phyloP scores from a whole-genome alignment of 2,797 vertebrate species.

The Coranthus polyacanthus region DNA sequence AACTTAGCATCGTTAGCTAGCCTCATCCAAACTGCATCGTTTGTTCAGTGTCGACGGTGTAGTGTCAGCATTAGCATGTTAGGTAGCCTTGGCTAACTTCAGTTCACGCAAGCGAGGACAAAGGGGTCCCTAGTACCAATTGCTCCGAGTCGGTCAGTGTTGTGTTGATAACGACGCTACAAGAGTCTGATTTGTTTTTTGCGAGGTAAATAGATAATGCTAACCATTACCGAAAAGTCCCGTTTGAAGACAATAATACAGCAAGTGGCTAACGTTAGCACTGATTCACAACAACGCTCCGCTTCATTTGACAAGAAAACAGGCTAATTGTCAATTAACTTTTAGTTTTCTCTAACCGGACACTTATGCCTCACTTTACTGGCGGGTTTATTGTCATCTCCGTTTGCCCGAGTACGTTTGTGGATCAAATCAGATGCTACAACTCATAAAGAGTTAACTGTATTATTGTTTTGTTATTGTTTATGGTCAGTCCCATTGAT shows the following conservation, averaged over 20 bases:
- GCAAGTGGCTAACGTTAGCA: conserved; percentile 52
- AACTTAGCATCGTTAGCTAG: conserved; percentile 65
- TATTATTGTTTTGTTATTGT: conserved; percentile 66
- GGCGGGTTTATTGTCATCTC: background rate
- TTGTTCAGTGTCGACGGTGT: conserved; percentile 38
- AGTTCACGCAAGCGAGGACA: conserved; percentile 77
- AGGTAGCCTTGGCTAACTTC: conserved; percentile 48
- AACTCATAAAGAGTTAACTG: conserved; percentile 8
- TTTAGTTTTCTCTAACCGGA: no score
- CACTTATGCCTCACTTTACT: no score
- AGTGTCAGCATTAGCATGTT: conserved; percentile 58
- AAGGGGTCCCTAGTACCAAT: conserved; percentile 67
- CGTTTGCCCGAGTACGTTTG: background rate
- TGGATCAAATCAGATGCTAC: background rate
- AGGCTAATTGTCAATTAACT: background rate
- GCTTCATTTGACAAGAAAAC: background rate
- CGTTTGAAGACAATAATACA: background rate
- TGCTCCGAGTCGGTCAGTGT: conserved; percentile 31
- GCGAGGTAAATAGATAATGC: accelerated
- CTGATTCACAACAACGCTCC: conserved; percentile 52
- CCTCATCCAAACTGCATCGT: conserved; percentile 46
- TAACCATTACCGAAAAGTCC: background rate
- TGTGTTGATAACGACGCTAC: background rate
- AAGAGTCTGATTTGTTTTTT: conserved; percentile 7
- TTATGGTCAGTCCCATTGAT: conserved; percentile 10